Percentiles rank a stretch among this genome's conserved stretches.
Conservation (phyloP, 1,140 invertebrate genomes). For the Araneus ventricosus region DNA sequence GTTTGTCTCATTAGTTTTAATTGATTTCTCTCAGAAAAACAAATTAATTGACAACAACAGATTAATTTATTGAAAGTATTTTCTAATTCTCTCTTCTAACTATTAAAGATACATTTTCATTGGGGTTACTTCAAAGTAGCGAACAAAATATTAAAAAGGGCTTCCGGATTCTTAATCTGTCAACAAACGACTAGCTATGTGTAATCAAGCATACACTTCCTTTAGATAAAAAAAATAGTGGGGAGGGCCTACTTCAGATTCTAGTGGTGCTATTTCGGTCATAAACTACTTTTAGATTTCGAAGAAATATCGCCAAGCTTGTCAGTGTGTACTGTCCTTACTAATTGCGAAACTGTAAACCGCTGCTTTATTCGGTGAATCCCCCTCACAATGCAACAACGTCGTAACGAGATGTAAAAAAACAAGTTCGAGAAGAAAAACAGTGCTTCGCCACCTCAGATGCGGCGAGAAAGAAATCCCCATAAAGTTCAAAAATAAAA, state of each 20-base stretch:
- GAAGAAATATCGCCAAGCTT: background rate
- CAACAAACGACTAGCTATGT: background rate
- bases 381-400: background rate
- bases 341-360: conserved; percentile 40
- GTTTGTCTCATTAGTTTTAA: too few relatives aligned
- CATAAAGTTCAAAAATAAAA: conserved; percentile 36
- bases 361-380: background rate
- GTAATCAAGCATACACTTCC: background rate
- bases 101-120: too few relatives aligned
- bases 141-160: background rate
- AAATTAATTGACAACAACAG: too few relatives aligned
- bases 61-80: too few relatives aligned
- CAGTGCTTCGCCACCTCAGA: background rate
- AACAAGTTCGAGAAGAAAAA: conserved; percentile 11
- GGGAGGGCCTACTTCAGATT: background rate
- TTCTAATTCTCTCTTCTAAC: too few relatives aligned
- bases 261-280: conserved; percentile 6
- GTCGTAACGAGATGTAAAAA: background rate
- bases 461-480: conserved; percentile 9
- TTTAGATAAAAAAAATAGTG: background rate
- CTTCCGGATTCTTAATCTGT: background rate
- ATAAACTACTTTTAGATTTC: conserved; percentile 12
- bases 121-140: too few relatives aligned
- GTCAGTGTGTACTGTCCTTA: background rate
- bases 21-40: too few relatives aligned